phyloP scores from a whole-genome alignment of 2,113 vertebrate genomes.

The Lophura nycthemera region DNA sequence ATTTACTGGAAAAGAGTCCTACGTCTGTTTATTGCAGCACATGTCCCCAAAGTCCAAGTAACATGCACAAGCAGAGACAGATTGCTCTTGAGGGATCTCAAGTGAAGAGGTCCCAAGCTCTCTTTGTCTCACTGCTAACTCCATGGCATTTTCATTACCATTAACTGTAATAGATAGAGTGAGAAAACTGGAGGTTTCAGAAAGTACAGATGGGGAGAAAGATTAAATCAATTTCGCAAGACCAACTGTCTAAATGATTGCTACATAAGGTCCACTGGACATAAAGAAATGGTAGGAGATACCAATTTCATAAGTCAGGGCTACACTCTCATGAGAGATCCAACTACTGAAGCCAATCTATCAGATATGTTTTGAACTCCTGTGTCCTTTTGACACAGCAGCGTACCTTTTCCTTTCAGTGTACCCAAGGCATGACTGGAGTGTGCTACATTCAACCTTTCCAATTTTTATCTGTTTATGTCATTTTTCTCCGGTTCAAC shows the following conservation, averaged over 20 bases:
- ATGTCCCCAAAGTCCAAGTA: neutral
- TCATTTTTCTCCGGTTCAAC: neutral
- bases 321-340: neutral
- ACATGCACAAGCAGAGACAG: neutral
- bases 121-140: neutral
- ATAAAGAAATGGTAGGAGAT: neutral
- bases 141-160: fast-evolving
- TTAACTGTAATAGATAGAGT: neutral
- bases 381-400: neutral
- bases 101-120: neutral
- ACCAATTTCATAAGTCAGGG: neutral
- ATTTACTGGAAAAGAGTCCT: neutral
- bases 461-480: neutral
- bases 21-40: neutral
- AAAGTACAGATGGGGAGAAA: neutral
- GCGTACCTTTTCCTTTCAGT: neutral
- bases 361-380: neutral
- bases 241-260: neutral
- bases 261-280: neutral
- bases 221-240: neutral
- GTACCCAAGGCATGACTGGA: fast-evolving
- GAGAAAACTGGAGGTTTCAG: neutral
- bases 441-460: fast-evolving
- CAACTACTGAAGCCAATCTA: neutral
- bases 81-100: neutral